Base-by-base conservation (phyloP, 2,113 vertebrate species). In the Gavialis gangeticus region DNA sequence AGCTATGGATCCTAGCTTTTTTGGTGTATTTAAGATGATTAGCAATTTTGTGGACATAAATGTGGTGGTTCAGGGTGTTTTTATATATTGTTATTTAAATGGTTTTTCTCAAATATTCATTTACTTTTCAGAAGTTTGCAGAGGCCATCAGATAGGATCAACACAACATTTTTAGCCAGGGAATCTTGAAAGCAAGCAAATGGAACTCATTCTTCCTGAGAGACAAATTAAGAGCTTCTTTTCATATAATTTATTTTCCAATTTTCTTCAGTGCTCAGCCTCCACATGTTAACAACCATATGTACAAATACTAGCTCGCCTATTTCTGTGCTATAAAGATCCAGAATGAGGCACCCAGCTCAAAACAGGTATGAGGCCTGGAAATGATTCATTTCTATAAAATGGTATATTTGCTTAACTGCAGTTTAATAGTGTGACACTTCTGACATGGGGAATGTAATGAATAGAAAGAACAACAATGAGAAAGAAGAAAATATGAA, bases 401-500 rank as follows among this genome's bases (percentile, higher is more conserved):
- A 73, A 71, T 22, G 14, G 46, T 54, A 56, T 4, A 81, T 89
- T 84, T 89, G 57, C 6, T 3, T 82, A 91, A 83, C 3, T 55
- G 18, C 12, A 56, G 6, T 79, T 75, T 63, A 81, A 73, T 83
- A 1, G 82, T 76, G 85, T 91, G 67, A 81, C 25, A 79, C 6
- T 4, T 82, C 54, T 81, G 57, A 66, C 79, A 76, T 5, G 73
- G 59, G 54, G 27, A 10, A 4, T 34, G 34, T 84, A 92, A 89
- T 73, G 69, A 84, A 81, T 5, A 91, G 10, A 57, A 82, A 89
- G 21, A 79, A 56, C 10, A 89, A 24, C 2, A 28, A 4, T 17
- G 12, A 7, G 4, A 79, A 18, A 0, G 0, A 88, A 15, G 54
- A 4, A 7, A 55, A 79, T 85, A 21, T 77, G 60, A 93, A 77